phyloP scores from a whole-genome alignment of 2,797 vertebrate genomes.

The Morelia viridis region DNA sequence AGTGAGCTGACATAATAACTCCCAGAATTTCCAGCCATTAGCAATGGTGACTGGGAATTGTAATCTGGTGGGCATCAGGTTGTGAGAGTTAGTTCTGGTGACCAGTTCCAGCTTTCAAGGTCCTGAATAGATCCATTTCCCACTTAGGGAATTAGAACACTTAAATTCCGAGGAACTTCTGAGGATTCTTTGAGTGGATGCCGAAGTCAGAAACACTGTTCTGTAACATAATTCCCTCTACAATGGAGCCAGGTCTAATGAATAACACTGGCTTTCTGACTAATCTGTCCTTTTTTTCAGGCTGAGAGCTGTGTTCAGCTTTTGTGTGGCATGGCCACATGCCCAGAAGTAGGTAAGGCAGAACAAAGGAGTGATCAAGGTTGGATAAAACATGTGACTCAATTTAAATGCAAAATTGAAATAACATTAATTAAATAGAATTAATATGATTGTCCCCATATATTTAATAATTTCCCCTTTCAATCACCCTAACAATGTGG shows the following conservation, averaged over 20 bases:
- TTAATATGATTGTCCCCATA: background rate
- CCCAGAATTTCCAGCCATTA: background rate
- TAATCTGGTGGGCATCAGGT: background rate
- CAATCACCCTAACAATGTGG: background rate
- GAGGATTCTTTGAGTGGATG: background rate
- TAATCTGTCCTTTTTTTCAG: background rate
- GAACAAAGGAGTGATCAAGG: background rate
- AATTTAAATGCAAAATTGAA: background rate
- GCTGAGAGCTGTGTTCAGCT: background rate
- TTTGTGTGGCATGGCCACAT: background rate
- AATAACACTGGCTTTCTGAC: background rate
- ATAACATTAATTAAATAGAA: background rate
- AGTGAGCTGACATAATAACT: background rate
- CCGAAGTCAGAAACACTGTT: background rate
- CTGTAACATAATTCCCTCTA: background rate
- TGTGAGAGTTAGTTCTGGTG: background rate
- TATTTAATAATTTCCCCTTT: background rate
- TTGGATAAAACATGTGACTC: background rate
- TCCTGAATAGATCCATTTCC: background rate
- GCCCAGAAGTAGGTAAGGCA: background rate
- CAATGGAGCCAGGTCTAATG: background rate
- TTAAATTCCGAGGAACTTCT: background rate
- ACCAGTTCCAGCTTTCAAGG: background rate
- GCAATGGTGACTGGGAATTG: background rate
- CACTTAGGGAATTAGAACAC: background rate